phyloP scores from a whole-genome alignment of 92 coral and sea anemone genomes.

The Zoanthus sociatus region DNA sequence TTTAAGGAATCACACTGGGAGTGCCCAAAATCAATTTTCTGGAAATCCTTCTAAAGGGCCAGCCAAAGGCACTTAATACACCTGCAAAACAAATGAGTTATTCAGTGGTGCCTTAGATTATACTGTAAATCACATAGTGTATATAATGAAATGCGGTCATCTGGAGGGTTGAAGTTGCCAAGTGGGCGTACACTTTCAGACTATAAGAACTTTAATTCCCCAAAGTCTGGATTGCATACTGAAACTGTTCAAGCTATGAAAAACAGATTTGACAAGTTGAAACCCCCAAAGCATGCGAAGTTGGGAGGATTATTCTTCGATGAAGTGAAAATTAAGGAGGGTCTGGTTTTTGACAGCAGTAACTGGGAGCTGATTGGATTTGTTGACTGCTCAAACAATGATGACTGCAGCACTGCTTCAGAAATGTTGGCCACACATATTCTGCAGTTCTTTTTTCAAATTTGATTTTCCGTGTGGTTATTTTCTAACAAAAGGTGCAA shows the following conservation, averaged over 20 bases:
- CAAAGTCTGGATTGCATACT: conserved; percentile 47
- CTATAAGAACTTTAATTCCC: conserved; percentile 51
- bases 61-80: conserved; percentile 4
- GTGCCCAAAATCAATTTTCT: conserved; percentile 23
- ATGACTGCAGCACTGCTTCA: conserved; percentile 19
- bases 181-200: conserved; percentile 57
- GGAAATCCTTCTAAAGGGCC: conserved; percentile 13
- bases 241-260: conserved; percentile 35
- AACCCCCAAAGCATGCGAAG: conserved; percentile 51
- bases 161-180: conserved; percentile 44
- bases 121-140: conserved; percentile 41
- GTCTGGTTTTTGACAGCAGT: conserved; percentile 48
- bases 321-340: conserved; percentile 51
- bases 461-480: conserved; percentile 48
- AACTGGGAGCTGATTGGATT: conserved; percentile 56
- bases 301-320: conserved; percentile 52
- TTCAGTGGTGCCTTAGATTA: conserved; percentile 27
- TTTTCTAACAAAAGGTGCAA: conserved; percentile 45
- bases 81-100: conserved; percentile 43
- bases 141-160: conserved; percentile 46
- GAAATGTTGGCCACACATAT: conserved; percentile 37
- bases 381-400: conserved; percentile 7
- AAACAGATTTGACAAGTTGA: conserved; percentile 19
- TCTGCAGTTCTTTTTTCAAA: conserved; percentile 44
- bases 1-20: conserved; percentile 42